These are phyloP conservation scores for Uromys caudimaculatus DNA, from an alignment of 2,797 vertebrate genomes.

Conservation along the genomic window DNA sequence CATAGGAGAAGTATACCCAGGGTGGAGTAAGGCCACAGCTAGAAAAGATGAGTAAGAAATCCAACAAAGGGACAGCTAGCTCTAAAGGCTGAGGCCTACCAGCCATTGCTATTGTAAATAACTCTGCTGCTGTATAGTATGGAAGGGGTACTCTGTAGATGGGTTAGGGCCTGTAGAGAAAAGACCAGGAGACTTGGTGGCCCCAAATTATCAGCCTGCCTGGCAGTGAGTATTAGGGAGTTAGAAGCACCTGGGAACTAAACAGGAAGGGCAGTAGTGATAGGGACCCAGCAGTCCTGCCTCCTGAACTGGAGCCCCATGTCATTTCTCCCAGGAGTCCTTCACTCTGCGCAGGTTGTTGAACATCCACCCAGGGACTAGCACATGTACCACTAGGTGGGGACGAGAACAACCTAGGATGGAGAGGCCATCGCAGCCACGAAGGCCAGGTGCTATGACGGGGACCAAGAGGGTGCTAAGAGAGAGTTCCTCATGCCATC, in stretches of 20 bases:
- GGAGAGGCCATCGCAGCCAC: no score
- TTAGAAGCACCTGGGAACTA: background rate
- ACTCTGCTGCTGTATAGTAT: fast-evolving
- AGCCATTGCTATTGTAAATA: background rate
- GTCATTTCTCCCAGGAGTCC: background rate
- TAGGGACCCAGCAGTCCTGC: background rate
- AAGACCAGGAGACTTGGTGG: no score
- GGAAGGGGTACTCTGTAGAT: background rate
- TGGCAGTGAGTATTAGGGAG: background rate
- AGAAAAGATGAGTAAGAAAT: background rate
- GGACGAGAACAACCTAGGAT: background rate
- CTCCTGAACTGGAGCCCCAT: background rate
- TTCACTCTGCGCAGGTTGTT: background rate
- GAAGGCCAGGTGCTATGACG: background rate
- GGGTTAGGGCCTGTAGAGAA: no score
- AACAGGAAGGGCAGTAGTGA: background rate
- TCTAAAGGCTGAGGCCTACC: background rate
- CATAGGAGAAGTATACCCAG: background rate
- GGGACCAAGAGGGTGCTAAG: background rate
- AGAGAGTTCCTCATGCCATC: background rate
- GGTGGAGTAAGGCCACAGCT: background rate
- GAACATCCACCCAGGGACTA: fast-evolving
- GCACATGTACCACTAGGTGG: fast-evolving
- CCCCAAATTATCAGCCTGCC: background rate
- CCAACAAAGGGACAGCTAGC: background rate